phyloP scores from a whole-genome alignment of 2,888 invertebrate species.

The Sthenelais limicola region DNA sequence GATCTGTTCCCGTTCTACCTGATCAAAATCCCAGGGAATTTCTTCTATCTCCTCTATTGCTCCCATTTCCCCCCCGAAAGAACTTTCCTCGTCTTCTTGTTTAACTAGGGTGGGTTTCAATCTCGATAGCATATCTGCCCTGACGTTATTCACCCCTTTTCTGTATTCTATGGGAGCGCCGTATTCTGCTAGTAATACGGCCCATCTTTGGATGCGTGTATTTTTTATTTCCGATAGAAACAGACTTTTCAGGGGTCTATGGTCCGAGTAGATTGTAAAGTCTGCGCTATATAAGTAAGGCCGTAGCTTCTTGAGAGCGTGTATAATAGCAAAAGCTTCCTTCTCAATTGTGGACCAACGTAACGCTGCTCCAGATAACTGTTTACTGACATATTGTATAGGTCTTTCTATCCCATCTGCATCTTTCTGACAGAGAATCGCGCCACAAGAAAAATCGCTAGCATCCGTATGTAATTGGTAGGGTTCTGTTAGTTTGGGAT shows the following conservation, averaged over 20 bases:
- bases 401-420: constrained; percentile 23
- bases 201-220: constrained; percentile 47
- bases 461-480: constrained; percentile 37
- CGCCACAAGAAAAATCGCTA: constrained; percentile 7
- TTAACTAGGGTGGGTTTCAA: neutral
- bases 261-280: constrained; percentile 37
- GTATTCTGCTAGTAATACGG: constrained; percentile 46
- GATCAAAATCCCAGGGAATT: neutral
- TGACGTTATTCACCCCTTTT: constrained; percentile 39
- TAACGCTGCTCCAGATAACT: constrained; percentile 14
- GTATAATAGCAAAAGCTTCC: constrained; percentile 34
- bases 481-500: constrained; percentile 2
- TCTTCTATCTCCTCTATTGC: neutral
- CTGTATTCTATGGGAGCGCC: constrained; percentile 43
- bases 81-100: too few species aligned
- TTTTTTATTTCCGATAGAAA: constrained; percentile 44
- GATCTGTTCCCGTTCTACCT: neutral
- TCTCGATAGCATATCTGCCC: constrained; percentile 41
- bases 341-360: constrained; percentile 31
- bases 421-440: constrained; percentile 24
- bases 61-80: neutral
- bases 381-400: constrained; percentile 35
- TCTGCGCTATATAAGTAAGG: constrained; percentile 41
- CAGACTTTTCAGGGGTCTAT: constrained; percentile 39
- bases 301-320: constrained; percentile 29